These are phyloP conservation scores for Cerastis rubricosa DNA, from an alignment of 2,888 invertebrate species.

Conservation along the genomic window DNA sequence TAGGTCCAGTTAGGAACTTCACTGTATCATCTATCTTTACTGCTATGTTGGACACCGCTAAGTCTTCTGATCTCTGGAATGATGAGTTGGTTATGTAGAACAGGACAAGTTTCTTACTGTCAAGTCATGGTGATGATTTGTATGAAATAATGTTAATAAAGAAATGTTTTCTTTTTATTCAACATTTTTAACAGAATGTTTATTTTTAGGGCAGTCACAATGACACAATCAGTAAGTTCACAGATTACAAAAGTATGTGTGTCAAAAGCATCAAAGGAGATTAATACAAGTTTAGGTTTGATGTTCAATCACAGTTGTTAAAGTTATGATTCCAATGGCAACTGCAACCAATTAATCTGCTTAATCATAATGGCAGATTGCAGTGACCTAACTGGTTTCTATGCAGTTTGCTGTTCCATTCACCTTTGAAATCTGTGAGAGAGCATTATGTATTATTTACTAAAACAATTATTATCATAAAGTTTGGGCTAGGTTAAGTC, in stretches of 20 bases:
- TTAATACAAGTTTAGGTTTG: not conserved
- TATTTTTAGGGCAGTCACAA: not conserved
- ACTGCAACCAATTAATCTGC: not conserved
- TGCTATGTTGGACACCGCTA: conserved; percentile 92
- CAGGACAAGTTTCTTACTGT: not conserved
- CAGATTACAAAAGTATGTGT: conserved; percentile 5
- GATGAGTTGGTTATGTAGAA: not conserved
- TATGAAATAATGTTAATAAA: not conserved
- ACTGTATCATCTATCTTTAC: conserved; percentile 91
- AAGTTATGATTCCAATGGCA: not conserved
- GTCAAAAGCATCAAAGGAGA: not conserved
- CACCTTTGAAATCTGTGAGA: too few species aligned
- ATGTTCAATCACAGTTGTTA: not conserved
- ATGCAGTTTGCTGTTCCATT: not conserved
- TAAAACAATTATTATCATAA: not conserved
- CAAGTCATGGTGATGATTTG: conserved; percentile 21
- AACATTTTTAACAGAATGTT: conserved; percentile 21
- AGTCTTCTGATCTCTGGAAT: conserved; percentile 89
- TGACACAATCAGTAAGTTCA: conserved; percentile 25
- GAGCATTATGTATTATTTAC: not conserved
- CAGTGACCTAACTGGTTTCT: not conserved
- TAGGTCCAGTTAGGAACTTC: conserved; percentile 88
- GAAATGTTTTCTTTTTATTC: not conserved
- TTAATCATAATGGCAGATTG: not conserved
- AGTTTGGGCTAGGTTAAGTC: not conserved